Evolutionary conservation across 2,113 vertebrate species (phyloP).

Genomic region (Rhagologus leucostigma): DNA sequence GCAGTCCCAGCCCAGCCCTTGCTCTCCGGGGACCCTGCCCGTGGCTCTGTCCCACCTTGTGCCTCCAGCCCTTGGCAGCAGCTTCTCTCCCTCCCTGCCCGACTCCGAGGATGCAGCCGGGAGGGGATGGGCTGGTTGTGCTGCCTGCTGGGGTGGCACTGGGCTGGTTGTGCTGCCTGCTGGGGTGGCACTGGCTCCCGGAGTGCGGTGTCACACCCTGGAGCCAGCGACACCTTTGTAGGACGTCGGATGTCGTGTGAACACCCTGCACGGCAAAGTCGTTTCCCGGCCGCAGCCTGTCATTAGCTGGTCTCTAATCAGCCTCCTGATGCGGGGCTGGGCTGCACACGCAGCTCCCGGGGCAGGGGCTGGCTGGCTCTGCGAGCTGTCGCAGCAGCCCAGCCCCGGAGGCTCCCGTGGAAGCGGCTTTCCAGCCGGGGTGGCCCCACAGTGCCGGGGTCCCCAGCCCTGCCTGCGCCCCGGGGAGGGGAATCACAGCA

Average conservation of each 20-base stretch:
- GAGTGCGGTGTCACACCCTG: not conserved
- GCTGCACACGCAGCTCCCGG: not conserved
- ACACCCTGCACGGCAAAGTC: not conserved
- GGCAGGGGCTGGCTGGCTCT: not conserved
- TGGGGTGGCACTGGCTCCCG: fast-evolving
- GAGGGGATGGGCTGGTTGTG: not conserved
- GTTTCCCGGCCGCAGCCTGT: not conserved
- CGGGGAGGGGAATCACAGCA: fast-evolving
- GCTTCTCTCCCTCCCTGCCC: not conserved
- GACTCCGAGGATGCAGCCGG: not conserved
- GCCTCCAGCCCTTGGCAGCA: not conserved
- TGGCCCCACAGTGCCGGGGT: fast-evolving
- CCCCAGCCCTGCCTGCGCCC: not conserved
- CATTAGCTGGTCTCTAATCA: conserved; percentile 28
- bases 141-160: not conserved
- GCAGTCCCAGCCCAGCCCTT: not conserved
- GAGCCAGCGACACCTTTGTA: not conserved
- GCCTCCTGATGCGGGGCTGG: not conserved
- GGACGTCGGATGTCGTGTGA: not conserved
- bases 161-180: not conserved
- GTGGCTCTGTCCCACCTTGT: not conserved
- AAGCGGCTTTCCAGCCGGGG: not conserved
- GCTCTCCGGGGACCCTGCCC: not conserved
- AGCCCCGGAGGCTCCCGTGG: not conserved
- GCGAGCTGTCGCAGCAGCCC: not conserved